Base-by-base conservation (phyloP, 2,113 vertebrate species). In the Podarcis raffonei region DNA sequence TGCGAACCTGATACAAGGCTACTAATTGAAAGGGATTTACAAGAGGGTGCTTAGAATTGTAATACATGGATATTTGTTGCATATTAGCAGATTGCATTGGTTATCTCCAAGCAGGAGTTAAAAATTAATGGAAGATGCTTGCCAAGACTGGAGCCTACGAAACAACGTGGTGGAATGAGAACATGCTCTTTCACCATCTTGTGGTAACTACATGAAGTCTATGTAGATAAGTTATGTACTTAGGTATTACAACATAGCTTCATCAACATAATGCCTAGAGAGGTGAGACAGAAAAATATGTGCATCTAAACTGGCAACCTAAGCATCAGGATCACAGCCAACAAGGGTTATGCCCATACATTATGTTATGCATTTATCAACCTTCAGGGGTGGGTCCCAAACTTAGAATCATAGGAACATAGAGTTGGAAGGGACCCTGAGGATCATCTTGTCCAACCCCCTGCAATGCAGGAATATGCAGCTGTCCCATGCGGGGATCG, bases 1-100 rank as follows among this genome's bases (percentile, higher is more conserved):
- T 92, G 59, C 6, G 80, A 48, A 81, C n/a, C 83, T 12, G 79
- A 88, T 78, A 91, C 80, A 25, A 87, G 71, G 42, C 35, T 87
- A 53, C 20, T 81, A 93, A 4, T 1, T 3, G 68, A 89, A 86
- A 82, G 78, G 35, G 27, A 82, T 81, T 92, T 92, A 57, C 48
- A 65, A 85, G 53, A 79, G 81, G 18, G 85, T 30, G 57, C 1
- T 32, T 23, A 83, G 0, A 48, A 0, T 4, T 6, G 16, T 53
- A 80, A 89, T 59, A 82, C 81, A 74, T 23, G 81, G 62, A 71
- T 1, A 86, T 66, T 6, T 59, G 80, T 42, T 77, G 35, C 89
- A 76, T 0, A 89, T 86, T 78, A 57, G n/a, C 85, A 71, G 81
- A 90, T 86, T 72, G 77, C 11, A 25, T 23, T 81, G 66, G n/a